Percentiles rank a stretch among this genome's conserved stretches.
Evolutionary conservation across 2,888 invertebrate species (phyloP).

Genomic region (Macropis europaea): DNA sequence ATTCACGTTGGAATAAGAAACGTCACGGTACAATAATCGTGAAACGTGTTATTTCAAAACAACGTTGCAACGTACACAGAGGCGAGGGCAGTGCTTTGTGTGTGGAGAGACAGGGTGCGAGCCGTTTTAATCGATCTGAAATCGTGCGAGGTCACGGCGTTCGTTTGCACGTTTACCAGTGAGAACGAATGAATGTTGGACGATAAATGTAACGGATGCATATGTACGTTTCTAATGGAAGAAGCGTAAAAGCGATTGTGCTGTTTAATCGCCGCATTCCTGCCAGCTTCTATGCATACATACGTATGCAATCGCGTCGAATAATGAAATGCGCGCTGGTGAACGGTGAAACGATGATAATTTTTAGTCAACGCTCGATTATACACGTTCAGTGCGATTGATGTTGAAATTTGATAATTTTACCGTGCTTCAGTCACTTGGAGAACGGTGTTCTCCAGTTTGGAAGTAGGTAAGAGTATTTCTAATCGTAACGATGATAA

Average conservation of each 20-base stretch:
- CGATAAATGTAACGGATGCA: neutral
- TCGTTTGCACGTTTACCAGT: constrained; percentile 10
- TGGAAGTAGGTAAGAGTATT: neutral
- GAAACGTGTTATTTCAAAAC: constrained; percentile 52
- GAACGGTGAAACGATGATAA: neutral
- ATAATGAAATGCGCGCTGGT: neutral
- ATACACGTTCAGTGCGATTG: too few relatives aligned
- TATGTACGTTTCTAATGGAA: constrained; percentile 5
- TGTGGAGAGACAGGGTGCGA: neutral
- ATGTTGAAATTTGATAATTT: too few relatives aligned
- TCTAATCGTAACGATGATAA: neutral
- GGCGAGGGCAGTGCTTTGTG: constrained; percentile 1
- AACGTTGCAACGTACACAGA: constrained; percentile 11
- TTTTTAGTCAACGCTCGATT: neutral
- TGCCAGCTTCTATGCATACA: neutral
- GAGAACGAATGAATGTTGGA: constrained; percentile 6
- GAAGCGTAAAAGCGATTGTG: neutral
- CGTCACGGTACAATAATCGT: constrained; percentile 59
- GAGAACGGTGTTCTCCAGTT: neutral
- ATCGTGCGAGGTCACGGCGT: constrained; percentile 39
- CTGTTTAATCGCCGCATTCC: neutral
- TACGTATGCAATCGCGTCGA: neutral
- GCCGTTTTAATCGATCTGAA: constrained; percentile 42
- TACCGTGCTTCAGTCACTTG: too few relatives aligned
- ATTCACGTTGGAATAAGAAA: constrained; percentile 41